Evolutionary conservation across 92 coral and sea anemone species (phyloP), one percentile per base, ranked within the genome.

Genomic region (Epizoanthus stellaris): DNA sequence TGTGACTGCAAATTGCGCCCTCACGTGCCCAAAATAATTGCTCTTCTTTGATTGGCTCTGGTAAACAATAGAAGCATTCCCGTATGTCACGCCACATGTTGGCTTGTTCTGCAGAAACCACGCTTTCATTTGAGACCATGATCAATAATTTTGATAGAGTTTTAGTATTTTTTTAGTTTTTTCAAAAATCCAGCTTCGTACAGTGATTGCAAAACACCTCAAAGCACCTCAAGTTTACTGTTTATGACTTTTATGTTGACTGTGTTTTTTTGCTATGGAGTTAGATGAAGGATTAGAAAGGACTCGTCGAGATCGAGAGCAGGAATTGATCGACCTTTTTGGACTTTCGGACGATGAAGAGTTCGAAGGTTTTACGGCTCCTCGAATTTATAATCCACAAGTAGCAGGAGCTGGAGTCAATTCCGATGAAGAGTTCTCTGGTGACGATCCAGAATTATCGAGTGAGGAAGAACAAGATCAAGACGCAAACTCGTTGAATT

Each of bases 71-170:
- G 70, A 9, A 9, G 23, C 70, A 20, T 34, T 20, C 25, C 23
- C 23, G 12, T 25, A 82, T 19, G 66, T 34, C 36, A 17, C 11
- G 76, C 68, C 60, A 69, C 86, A 10, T 47, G 54, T 7, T 69
- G 53, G 53, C 47, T 69, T 76, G 65, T 62, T 81, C 39, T 85
- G 45, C 25, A 75, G 40, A 74, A 76, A 67, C n/a, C 79, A 21
- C 53, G 76, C 83, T 85, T 85, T 75, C 88, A 43, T 62, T 85
- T 64, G 76, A 85, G 82, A 85, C 82, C 67, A 85, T 60, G 70
- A 61, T 62, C 88, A 16, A 21, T 9, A 15, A 62, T 63, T 85
- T 85, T 75, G 56, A 54, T 57, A 52, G 58, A 66, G 56, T 76
- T 67, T 76, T 11, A 39, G 14, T 15, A 53, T 53, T 69, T 16